A percentile compares a stretch with the other conserved stretches of the same genome.
Evolutionary conservation across 1,140 invertebrate species (phyloP).

Genomic region (Phthorimaea operculella): DNA sequence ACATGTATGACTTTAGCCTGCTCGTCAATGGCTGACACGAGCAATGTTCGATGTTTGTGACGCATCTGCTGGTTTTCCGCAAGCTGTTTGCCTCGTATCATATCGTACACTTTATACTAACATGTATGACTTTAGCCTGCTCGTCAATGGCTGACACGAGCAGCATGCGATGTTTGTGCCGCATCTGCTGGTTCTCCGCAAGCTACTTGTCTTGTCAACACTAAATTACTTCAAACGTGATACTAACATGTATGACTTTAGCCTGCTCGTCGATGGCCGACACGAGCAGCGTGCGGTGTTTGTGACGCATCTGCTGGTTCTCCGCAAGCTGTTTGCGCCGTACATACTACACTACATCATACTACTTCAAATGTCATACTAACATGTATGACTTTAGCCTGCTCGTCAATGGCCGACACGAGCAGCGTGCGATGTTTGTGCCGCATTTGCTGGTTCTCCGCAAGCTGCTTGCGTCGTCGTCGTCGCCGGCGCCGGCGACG

Average conservation of each 20-base stretch:
- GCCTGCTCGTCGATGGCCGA: slow-evolving; percentile 60
- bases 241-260: slow-evolving; percentile 61
- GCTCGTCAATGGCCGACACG: slow-evolving; percentile 57
- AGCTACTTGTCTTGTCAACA: slow-evolving; percentile 10
- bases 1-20: slow-evolving; percentile 63
- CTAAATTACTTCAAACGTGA: no score
- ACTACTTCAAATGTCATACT: no score
- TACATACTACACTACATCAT: no score
- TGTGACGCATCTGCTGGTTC: slow-evolving; percentile 37
- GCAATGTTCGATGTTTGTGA: slow-evolving; percentile 48
- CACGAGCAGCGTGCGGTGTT: slow-evolving; percentile 54
- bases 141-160: slow-evolving; percentile 60
- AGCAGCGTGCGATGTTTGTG: slow-evolving; percentile 53
- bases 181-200: slow-evolving; percentile 32
- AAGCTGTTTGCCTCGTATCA: slow-evolving; percentile 10
- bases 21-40: slow-evolving; percentile 59
- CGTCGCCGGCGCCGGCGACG: slow-evolving; percentile 38
- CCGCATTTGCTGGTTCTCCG: slow-evolving; percentile 35
- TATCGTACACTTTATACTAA: no score
- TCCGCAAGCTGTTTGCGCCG: slow-evolving; percentile 13
- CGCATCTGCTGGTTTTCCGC: slow-evolving; percentile 34
- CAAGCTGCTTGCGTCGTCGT: slow-evolving; percentile 17
- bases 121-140: slow-evolving; percentile 62
- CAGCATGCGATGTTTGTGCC: slow-evolving; percentile 49
- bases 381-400: slow-evolving; percentile 62